Evolutionary conservation across 2,797 vertebrate species (phyloP).

Genomic region (Amblyopsis hoosieri): DNA sequence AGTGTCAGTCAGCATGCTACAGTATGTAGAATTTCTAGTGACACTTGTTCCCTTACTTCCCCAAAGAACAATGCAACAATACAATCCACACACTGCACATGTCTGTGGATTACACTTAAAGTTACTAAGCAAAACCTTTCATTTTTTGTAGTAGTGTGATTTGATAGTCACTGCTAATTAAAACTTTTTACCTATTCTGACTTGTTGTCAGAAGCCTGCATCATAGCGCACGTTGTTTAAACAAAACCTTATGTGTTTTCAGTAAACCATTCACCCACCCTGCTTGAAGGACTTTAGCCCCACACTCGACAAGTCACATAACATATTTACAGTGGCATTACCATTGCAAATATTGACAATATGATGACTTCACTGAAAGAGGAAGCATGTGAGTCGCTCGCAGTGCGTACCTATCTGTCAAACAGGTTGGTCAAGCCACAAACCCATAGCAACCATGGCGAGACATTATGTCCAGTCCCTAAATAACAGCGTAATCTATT

Average conservation of each 20-base stretch:
- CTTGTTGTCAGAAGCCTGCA: slow-evolving; percentile 36
- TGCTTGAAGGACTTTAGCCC: slow-evolving; percentile 27
- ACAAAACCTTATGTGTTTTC: slow-evolving; percentile 56
- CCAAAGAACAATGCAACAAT: slow-evolving; percentile 17
- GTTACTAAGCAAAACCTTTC: slow-evolving; percentile 5
- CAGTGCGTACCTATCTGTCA: slow-evolving; percentile 54
- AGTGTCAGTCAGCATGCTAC: slow-evolving; percentile 15
- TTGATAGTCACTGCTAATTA: slow-evolving; percentile 41
- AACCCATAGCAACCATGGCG: slow-evolving; percentile 44
- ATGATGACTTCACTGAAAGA: slow-evolving; percentile 71
- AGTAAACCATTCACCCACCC: slow-evolving; percentile 54
- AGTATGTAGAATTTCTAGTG: slow-evolving; percentile 56
- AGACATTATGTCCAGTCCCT: slow-evolving; percentile 33
- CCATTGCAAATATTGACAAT: slow-evolving; percentile 79
- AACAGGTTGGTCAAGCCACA: slow-evolving; percentile 64
- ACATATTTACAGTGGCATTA: slow-evolving; percentile 67
- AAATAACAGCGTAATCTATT: neutral
- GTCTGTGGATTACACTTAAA: neutral
- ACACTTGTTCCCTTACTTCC: slow-evolving; percentile 42
- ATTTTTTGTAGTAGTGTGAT: slow-evolving; percentile 31
- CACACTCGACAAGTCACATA: slow-evolving; percentile 34
- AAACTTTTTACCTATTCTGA: slow-evolving; percentile 32
- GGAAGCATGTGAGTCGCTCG: slow-evolving; percentile 72
- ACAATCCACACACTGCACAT: neutral
- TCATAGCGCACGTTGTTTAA: slow-evolving; percentile 31